A percentile compares a stretch with the other conserved stretches of the same genome.
Conservation (phyloP, 2,888 invertebrate genomes). For the Hedychridium roseum region DNA sequence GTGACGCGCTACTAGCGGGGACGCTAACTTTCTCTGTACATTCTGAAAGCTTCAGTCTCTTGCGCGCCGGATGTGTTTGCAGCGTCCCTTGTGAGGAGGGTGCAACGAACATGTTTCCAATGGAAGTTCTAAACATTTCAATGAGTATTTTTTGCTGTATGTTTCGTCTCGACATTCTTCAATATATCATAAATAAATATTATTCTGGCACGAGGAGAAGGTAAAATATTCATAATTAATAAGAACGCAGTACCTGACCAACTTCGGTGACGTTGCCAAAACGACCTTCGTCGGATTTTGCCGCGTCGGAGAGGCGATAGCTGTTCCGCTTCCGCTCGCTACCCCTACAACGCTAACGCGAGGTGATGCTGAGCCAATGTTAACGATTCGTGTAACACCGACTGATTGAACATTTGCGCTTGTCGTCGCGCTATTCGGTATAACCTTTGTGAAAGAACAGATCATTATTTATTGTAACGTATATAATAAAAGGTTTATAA, state of each 20-base stretch:
- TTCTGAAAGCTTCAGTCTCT: slow-evolving; percentile 63
- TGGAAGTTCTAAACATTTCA: slow-evolving; percentile 53
- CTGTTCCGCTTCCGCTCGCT: slow-evolving; percentile 48
- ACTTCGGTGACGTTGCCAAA: slow-evolving; percentile 58
- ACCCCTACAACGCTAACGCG: slow-evolving; percentile 54
- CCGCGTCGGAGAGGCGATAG: slow-evolving; percentile 52
- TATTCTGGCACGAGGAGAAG: too few relatives aligned
- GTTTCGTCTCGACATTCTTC: too few relatives aligned
- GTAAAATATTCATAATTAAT: too few relatives aligned
- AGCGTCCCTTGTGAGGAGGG: slow-evolving; percentile 46
- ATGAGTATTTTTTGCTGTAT: too few relatives aligned
- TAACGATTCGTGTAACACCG: slow-evolving; percentile 67
- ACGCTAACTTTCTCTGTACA: slow-evolving; percentile 56
- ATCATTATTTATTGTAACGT: too few relatives aligned
- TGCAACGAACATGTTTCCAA: slow-evolving; percentile 60
- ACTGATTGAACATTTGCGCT: slow-evolving; percentile 60
- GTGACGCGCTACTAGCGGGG: too few relatives aligned
- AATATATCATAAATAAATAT: too few relatives aligned
- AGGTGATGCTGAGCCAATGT: slow-evolving; percentile 56
- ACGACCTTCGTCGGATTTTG: slow-evolving; percentile 58
- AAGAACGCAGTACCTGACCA: too few relatives aligned
- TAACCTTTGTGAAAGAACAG: too few relatives aligned
- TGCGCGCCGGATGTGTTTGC: slow-evolving; percentile 63
- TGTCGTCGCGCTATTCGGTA: slow-evolving; percentile 53
- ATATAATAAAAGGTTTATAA: too few relatives aligned